Conservation (phyloP, 2,797 vertebrate species). For the Steatocranus sp. region DNA sequence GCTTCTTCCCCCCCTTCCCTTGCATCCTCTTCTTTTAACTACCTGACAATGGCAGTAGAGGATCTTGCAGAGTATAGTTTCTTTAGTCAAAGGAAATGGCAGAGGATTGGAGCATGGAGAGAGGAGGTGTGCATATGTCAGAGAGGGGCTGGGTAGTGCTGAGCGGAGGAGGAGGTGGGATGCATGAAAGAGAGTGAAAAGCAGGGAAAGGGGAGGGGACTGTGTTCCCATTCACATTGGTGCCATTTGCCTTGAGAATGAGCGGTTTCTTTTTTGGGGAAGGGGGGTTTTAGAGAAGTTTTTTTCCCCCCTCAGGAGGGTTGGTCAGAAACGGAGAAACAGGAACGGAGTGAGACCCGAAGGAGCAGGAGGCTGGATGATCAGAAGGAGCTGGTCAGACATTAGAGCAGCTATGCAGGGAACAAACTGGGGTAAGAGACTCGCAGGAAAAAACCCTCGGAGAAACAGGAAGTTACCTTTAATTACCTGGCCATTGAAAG, state of each 20-base stretch:
- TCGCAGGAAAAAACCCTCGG: background rate
- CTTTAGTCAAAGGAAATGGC: constrained; percentile 56
- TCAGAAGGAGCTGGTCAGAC: constrained; percentile 13
- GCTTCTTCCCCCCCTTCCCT: background rate
- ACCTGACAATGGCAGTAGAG: constrained; percentile 45
- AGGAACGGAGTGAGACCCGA: background rate
- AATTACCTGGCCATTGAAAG: background rate
- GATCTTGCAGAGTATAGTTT: constrained; percentile 38
- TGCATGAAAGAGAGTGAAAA: background rate
- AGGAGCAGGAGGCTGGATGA: constrained; percentile 21
- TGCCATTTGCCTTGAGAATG: constrained; percentile 50
- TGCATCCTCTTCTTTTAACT: constrained; percentile 12
- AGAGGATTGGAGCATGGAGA: constrained; percentile 36
- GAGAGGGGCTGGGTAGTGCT: constrained; percentile 29
- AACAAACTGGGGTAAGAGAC: constrained; percentile 52
- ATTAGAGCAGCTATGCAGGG: constrained; percentile 47
- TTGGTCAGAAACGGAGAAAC: constrained; percentile 19
- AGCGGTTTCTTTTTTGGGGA: constrained; percentile 11
- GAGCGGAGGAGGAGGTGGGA: constrained; percentile 3
- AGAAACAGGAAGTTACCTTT: constrained; percentile 13
- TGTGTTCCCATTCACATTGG: constrained; percentile 56
- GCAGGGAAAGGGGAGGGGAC: constrained; percentile 51
- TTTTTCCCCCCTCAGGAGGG: constrained; percentile 29
- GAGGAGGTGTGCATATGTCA: constrained; percentile 54
- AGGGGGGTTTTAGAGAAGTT: constrained; percentile 33